Evolutionary conservation across 2,888 invertebrate species (phyloP), one percentile per base, ranked within the genome.

Genomic region (Pomacea canaliculata): DNA sequence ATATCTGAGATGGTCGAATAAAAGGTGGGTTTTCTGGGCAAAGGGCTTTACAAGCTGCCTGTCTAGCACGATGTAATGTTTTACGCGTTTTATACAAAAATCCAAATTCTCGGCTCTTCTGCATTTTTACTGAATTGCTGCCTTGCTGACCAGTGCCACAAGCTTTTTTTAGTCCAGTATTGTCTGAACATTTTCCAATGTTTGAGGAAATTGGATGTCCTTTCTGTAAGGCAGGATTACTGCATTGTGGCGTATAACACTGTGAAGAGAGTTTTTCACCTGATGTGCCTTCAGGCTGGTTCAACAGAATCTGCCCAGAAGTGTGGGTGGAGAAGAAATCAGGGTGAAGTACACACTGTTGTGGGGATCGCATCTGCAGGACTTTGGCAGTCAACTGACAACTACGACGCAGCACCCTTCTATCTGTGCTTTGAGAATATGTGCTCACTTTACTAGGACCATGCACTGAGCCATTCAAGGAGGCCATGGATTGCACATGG

Each of bases 31-130:
- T 81, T 66, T 82, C 80, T n/a, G 79, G 82, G 65, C 78, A 81
- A 37, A 82, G 77, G 19, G 82, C 79, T 72, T 80, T 80, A 65
- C 80, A 77, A 23, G 82, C 80, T 16, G 81, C 80, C 65, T 73
- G 73, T 27, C 78, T 72, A 12, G 80, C 82, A 16, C 78, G 70
- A 8, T 76, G 66, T 27, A 82, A 59, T 7, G 81, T 82, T 51
- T 74, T 78, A n/a, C 80, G 66, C 48, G 80, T 82, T 70, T 79
- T 80, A 66, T 78, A 75, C n/a, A 79, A 72, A 49, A 80, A 74
- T 16, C 80, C 78, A 62, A 60, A 74, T 23, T 74, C 74, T 7
- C 51, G 68, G 13, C 69, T 69, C 48, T 74, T 74, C 46, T 37
- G 56, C 46, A 56, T 73, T 37, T 67, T 73, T 18, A 65, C 56